Percentiles rank a stretch among this genome's conserved stretches.
These are phyloP conservation scores for Pantherophis guttatus DNA, from an alignment of 2,113 vertebrate species.

Conservation along the genomic window DNA sequence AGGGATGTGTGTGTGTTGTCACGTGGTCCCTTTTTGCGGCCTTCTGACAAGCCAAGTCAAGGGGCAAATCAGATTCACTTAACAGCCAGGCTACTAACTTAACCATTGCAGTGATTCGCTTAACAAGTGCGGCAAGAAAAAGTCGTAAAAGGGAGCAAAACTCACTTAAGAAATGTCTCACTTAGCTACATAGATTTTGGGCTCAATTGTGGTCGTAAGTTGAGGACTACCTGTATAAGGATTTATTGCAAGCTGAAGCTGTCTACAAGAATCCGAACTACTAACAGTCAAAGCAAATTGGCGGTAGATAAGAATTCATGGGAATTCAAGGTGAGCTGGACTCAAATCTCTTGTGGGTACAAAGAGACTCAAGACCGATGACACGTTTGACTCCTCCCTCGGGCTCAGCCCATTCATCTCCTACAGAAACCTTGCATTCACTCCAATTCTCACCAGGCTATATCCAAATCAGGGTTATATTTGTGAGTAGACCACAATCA, in stretches of 20 bases:
- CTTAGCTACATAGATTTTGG: too few species aligned
- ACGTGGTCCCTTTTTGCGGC: too few species aligned
- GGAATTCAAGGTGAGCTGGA: background rate
- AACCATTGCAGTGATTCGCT: too few species aligned
- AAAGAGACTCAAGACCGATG: background rate
- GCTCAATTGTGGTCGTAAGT: too few species aligned
- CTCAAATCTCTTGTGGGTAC: background rate
- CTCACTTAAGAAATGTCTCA: too few species aligned
- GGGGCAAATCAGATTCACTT: too few species aligned
- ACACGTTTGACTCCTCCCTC: background rate
- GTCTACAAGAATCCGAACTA: background rate
- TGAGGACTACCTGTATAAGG: background rate
- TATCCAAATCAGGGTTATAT: background rate
- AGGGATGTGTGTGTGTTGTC: too few species aligned
- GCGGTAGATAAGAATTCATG: background rate
- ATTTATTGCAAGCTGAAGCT: background rate
- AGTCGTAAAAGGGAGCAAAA: too few species aligned
- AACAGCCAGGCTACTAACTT: too few species aligned
- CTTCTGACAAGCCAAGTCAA: too few species aligned
- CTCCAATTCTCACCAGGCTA: background rate
- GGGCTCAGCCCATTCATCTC: background rate
- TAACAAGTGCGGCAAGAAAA: too few species aligned
- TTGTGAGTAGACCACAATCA: background rate
- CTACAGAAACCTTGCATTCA: background rate
- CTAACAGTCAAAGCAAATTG: background rate